Conservation (phyloP, 2,797 vertebrate species). For the Peromyscus aztecus region DNA sequence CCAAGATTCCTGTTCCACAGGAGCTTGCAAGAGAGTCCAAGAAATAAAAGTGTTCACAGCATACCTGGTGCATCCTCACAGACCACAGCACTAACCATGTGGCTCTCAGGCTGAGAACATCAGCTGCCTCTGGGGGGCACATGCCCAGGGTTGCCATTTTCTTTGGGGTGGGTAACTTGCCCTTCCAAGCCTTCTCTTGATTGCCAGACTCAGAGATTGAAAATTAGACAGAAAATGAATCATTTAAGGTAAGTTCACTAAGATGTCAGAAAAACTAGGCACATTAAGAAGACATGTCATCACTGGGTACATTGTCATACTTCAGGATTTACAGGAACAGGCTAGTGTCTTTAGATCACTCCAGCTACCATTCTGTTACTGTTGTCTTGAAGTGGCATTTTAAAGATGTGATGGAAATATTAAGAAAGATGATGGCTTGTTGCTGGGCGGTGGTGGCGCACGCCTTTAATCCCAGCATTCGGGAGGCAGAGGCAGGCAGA, state of each 20-base stretch:
- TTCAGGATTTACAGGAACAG: background rate
- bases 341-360: background rate
- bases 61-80: background rate
- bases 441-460: no score
- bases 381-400: background rate
- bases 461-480: no score
- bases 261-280: background rate
- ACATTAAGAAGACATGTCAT: background rate
- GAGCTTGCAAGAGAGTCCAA: background rate
- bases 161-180: background rate
- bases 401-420: background rate
- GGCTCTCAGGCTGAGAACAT: background rate
- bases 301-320: background rate
- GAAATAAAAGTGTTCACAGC: background rate
- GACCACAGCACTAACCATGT: no score
- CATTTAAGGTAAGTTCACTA: background rate
- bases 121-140: fast-evolving
- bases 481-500: no score
- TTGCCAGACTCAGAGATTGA: background rate
- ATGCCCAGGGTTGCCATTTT: no score
- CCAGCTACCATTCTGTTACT: background rate
- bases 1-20: background rate
- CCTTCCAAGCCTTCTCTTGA: background rate
- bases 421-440: background rate
- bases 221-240: background rate